Evolutionary conservation across 2,888 invertebrate species (phyloP), one percentile per base, ranked within the genome.

Genomic region (Noctua janthe): DNA sequence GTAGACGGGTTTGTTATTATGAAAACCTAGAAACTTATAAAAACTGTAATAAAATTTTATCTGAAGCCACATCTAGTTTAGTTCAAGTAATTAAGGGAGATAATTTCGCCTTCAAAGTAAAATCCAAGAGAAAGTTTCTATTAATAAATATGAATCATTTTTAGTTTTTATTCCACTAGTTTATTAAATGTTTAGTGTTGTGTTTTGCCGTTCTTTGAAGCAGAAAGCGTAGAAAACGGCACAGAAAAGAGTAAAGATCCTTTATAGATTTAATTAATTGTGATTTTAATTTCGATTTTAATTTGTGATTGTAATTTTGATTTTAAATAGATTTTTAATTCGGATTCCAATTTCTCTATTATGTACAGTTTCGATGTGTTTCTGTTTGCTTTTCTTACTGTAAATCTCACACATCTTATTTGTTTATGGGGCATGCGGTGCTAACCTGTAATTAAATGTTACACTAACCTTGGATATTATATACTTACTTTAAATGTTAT

Each of bases 21-120:
- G 8, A 2, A 64, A 71, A 56, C 20, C n/a, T 2, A 29, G 15
- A 35, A 62, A 11, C 15, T 23, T 35, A n/a, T 39, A 15, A 39
- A 23, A 64, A 69, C 35, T 51, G 15, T 7, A 56, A 49, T 23
- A 35, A 51, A 79, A 20, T 62, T 2, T 35, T 47, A 75, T 29
- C 15, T 43, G 47, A 20, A 35, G 62, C 70, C 51, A 10, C 35
- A n/a, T 70, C 11, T 11, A 66, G 47, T 73, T 79, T 29, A 29
- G 13, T 64, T 81, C 10, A 74, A 56, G 64, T 66, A 47, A 56
- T 29, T 66, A 49, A n/a, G 3, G 51, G 49, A 73, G 56, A 73
- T 73, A 49, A 78, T 70, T 56, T 79, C n/a, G 20, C 17, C 15
- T 71, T 78, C 69, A 84, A 84, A 70, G 79, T 64, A n/a, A 54